These are phyloP conservation scores for Trichonephila clavipes DNA, from an alignment of 1,140 invertebrate genomes.

Conservation along the genomic window DNA sequence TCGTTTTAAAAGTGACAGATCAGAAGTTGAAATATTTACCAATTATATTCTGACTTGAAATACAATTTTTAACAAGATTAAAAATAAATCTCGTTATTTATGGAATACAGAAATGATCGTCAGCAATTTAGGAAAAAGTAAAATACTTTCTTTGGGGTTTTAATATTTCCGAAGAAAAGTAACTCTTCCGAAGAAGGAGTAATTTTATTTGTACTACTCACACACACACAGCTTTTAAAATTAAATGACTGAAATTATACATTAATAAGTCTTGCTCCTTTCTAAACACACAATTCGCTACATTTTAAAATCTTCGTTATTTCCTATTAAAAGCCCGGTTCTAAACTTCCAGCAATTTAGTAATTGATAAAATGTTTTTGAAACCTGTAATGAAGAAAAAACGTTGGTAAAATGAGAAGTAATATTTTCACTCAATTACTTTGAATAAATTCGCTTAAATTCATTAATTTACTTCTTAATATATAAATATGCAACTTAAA, in stretches of 20 bases:
- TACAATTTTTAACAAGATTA: background rate
- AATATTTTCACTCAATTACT: background rate
- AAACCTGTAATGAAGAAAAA: background rate
- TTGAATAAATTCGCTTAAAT: background rate
- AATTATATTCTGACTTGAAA: slow-evolving; percentile 2
- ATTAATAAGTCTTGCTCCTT: background rate
- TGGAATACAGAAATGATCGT: background rate
- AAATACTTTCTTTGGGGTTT: background rate
- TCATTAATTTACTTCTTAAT: background rate
- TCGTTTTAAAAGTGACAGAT: background rate
- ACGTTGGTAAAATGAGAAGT: background rate
- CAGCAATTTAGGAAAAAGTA: background rate
- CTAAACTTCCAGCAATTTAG: background rate
- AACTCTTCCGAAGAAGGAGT: background rate
- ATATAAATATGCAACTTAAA: too few species aligned
- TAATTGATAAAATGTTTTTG: slow-evolving; percentile 10
- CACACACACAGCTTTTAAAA: slow-evolving; percentile 23
- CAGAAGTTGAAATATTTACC: slow-evolving; percentile 5
- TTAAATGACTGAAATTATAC: background rate
- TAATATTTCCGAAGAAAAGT: background rate
- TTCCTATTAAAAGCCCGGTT: background rate
- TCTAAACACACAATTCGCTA: background rate
- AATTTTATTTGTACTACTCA: background rate
- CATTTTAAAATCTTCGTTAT: background rate
- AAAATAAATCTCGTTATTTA: slow-evolving; percentile 20